phyloP scores from a whole-genome alignment of 2,113 vertebrate species.

The Trematocara stigmaticum region DNA sequence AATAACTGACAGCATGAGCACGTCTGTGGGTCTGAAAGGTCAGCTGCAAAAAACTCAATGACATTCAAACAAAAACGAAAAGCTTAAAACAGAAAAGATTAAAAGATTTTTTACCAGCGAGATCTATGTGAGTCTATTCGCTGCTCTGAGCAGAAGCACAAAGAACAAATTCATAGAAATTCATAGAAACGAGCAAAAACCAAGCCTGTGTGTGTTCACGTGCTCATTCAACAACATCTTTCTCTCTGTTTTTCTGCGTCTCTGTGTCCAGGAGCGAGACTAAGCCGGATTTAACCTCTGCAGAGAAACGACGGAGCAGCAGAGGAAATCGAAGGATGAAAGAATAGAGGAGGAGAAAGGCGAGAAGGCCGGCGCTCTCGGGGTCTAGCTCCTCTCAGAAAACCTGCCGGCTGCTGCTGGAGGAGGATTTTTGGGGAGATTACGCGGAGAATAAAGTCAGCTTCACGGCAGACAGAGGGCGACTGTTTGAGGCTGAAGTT shows the following conservation, averaged over 20 bases:
- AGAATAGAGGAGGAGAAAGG: background rate
- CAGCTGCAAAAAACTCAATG: background rate
- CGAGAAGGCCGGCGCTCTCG: background rate
- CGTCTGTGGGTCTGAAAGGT: background rate
- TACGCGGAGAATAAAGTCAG: background rate
- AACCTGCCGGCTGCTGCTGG: background rate
- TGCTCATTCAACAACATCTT: background rate
- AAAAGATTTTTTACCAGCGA: background rate
- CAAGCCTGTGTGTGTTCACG: background rate
- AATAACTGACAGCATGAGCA: background rate
- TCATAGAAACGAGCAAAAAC: background rate
- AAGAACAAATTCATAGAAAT: background rate
- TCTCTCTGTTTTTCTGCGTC: background rate
- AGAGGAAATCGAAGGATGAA: background rate
- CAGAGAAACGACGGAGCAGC: background rate
- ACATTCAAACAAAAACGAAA: background rate
- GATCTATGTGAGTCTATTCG: background rate
- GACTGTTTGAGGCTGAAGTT: background rate
- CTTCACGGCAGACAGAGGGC: background rate
- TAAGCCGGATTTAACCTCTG: slow-evolving; percentile 29
- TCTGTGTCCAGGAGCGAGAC: slow-evolving; percentile 24
- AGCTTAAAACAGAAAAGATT: background rate
- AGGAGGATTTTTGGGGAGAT: background rate
- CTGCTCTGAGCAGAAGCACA: background rate
- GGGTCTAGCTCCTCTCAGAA: background rate